A percentile compares a stretch with the other conserved stretches of the same genome.
Conservation (phyloP, 2,797 vertebrate genomes). For the Garrulus glandarius region DNA sequence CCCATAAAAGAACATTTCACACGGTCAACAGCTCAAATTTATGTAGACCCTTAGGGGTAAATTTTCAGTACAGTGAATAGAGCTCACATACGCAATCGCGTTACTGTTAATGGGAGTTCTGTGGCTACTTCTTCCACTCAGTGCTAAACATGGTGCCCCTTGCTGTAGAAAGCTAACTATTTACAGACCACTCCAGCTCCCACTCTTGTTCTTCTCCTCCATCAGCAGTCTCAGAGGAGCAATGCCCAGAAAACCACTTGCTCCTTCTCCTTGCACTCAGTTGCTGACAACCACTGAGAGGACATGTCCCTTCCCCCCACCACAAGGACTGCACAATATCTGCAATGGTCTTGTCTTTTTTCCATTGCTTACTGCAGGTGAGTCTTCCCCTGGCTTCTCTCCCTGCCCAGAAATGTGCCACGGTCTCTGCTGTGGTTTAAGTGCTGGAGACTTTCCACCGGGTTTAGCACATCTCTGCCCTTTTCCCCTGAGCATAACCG, state of each 20-base stretch:
- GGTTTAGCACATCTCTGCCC: not conserved
- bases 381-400: not conserved
- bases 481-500: not conserved
- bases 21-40: conserved; percentile 72
- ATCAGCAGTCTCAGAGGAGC: not conserved
- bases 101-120: conserved; percentile 66
- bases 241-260: not conserved
- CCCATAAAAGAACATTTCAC: conserved; percentile 75
- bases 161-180: conserved; percentile 16
- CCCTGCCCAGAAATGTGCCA: not conserved
- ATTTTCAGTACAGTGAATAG: conserved; percentile 63
- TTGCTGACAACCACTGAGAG: not conserved
- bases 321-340: not conserved
- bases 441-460: not conserved
- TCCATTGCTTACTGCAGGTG: not conserved
- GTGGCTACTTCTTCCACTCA: conserved; percentile 38
- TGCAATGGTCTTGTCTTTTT: not conserved
- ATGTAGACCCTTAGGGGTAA: conserved; percentile 72
- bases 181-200: not conserved
- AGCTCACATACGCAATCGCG: conserved; percentile 46
- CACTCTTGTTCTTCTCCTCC: not conserved
- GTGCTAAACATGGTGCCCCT: conserved; percentile 39
- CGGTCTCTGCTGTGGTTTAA: not conserved
- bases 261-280: rapidly evolving
- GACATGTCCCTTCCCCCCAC: not conserved